Conservation (phyloP, 1,140 invertebrate genomes). For the Lucilia sericata region DNA sequence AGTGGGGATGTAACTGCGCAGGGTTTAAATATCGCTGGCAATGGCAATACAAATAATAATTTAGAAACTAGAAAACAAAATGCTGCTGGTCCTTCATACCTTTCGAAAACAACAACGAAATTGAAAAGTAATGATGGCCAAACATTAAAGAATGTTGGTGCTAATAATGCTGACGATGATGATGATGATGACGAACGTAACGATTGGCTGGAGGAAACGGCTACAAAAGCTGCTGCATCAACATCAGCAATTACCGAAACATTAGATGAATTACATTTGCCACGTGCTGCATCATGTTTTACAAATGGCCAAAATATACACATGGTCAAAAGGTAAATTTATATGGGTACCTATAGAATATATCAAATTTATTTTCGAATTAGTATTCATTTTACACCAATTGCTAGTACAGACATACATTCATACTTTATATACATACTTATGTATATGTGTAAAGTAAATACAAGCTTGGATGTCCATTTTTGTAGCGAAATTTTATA, state of each 20-base stretch:
- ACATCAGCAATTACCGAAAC: conserved; percentile 50
- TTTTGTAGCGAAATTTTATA: no score
- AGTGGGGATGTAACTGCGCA: background rate
- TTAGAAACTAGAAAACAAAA: background rate
- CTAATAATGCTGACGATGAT: background rate
- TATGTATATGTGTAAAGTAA: no score
- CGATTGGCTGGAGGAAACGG: conserved; percentile 39
- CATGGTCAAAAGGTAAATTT: conserved; percentile 64
- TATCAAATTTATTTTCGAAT: no score
- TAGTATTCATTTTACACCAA: no score
- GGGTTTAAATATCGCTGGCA: background rate
- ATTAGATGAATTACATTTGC: conserved; percentile 61
- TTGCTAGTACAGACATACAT: no score
- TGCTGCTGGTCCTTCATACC: background rate
- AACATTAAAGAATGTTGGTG: background rate
- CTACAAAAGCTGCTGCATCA: conserved; percentile 39
- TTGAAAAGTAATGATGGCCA: conserved; percentile 40
- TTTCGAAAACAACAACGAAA: background rate
- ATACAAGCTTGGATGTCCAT: no score
- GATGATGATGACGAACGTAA: conserved; percentile 7
- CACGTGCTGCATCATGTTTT: conserved; percentile 62
- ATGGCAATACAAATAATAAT: background rate
- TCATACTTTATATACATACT: no score
- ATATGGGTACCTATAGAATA: no score
- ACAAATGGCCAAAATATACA: conserved; percentile 63